Conservation (phyloP, 2,113 vertebrate species). For the Gila orcuttii region DNA sequence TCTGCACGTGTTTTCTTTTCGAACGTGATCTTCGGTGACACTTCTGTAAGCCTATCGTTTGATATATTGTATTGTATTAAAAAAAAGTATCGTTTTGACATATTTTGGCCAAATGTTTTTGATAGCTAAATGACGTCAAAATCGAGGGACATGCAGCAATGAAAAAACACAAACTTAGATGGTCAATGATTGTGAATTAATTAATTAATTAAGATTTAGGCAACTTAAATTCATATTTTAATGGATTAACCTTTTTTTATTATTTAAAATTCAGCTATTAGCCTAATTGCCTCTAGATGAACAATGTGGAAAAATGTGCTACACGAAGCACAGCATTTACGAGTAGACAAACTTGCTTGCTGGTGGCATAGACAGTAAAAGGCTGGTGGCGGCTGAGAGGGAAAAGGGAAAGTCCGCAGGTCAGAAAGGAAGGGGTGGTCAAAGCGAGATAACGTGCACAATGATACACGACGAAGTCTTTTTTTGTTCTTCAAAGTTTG, state of each 20-base stretch:
- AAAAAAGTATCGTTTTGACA: no score
- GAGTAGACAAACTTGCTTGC: not conserved
- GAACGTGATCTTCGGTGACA: no score
- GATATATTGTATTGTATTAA: no score
- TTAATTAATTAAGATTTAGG: no score
- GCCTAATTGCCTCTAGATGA: not conserved
- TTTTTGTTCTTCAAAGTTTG: no score
- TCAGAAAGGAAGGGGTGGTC: not conserved
- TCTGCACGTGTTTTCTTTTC: no score
- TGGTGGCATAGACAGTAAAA: no score
- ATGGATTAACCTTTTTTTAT: not conserved
- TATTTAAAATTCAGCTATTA: no score
- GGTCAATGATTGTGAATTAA: not conserved
- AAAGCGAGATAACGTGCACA: not conserved
- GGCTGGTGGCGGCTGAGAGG: not conserved
- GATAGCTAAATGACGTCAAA: no score
- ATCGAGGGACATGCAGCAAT: no score
- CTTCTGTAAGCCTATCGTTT: no score
- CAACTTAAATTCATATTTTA: not conserved
- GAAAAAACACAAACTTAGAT: not conserved
- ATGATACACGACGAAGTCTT: not conserved
- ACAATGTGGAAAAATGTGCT: not conserved
- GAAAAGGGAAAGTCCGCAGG: conserved; percentile 21
- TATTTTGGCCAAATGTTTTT: no score
- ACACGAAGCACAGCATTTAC: not conserved